Evolutionary conservation across 2,888 invertebrate genomes (phyloP).

Genomic region (Leptura quadrifasciata): DNA sequence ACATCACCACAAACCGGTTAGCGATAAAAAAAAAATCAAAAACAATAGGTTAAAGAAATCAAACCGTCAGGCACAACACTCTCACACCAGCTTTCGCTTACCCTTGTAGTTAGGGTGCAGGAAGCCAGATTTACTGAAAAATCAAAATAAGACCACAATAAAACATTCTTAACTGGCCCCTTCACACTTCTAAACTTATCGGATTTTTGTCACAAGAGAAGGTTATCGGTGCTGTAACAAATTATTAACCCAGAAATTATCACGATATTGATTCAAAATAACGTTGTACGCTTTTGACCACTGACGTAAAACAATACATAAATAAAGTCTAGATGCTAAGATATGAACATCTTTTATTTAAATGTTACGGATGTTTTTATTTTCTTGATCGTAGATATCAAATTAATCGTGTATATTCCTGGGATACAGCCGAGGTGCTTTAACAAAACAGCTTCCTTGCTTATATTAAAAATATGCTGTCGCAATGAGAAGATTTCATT

Average conservation of each 20-base stretch:
- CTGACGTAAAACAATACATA: too few relatives aligned
- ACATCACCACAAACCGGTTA: conserved; percentile 69
- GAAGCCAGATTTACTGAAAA: conserved; percentile 76
- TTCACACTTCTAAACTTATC: conserved; percentile 3
- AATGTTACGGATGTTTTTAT: too few relatives aligned
- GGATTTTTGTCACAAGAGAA: conserved; percentile 12
- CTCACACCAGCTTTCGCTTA: conserved; percentile 74
- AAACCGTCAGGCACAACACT: conserved; percentile 61
- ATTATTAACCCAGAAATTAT: conserved; percentile 20
- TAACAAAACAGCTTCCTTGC: too few relatives aligned
- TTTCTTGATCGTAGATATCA: too few relatives aligned
- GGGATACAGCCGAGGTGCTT: too few relatives aligned
- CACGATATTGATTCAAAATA: not conserved
- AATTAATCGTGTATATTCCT: too few relatives aligned
- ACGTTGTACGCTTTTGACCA: not conserved
- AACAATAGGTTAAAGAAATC: conserved; percentile 62
- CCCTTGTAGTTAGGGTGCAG: conserved; percentile 79
- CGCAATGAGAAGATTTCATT: too few relatives aligned
- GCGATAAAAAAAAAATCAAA: conserved; percentile 62
- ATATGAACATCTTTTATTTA: too few relatives aligned
- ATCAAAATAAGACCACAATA: conserved; percentile 60
- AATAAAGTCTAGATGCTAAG: too few relatives aligned
- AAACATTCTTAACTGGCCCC: conserved; percentile 1
- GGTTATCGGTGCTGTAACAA: not conserved
- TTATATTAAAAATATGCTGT: too few relatives aligned